These are phyloP conservation scores for Drosophila nasuta DNA, from an alignment of 1,140 invertebrate genomes.

Conservation along the genomic window DNA sequence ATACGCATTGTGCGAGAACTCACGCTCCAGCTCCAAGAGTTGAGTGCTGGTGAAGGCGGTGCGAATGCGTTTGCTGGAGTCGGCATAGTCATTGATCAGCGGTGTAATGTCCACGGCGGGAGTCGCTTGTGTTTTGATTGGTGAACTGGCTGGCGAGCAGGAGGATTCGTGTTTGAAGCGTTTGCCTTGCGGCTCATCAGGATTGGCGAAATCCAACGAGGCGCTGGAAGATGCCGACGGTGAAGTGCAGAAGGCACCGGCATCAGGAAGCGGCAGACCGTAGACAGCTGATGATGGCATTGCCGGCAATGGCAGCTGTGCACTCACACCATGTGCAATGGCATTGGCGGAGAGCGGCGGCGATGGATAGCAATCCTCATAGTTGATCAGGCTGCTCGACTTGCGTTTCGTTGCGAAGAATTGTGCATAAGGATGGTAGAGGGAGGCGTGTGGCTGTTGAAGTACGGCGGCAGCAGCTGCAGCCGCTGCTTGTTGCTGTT, in stretches of 20 bases:
- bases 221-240: conserved; percentile 74
- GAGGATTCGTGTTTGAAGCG: conserved; percentile 75
- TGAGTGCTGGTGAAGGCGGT: conserved; percentile 97
- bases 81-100: conserved; percentile 85
- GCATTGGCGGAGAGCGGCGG: conserved; percentile 79
- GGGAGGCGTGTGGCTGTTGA: conserved; percentile 55
- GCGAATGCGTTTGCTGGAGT: conserved; percentile 91
- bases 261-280: conserved; percentile 59
- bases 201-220: conserved; percentile 61
- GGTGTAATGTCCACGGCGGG: conserved; percentile 86
- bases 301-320: conserved; percentile 53
- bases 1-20: conserved; percentile 96
- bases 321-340: conserved; percentile 9
- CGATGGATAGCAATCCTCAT: conserved; percentile 81
- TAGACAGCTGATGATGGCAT: conserved; percentile 36
- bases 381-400: conserved; percentile 55
- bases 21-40: conserved; percentile 95
- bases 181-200: conserved; percentile 67
- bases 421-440: conserved; percentile 77
- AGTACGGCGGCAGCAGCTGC: conserved; percentile 84
- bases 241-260: conserved; percentile 73
- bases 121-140: conserved; percentile 80
- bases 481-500: conserved; percentile 50
- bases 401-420: conserved; percentile 72
- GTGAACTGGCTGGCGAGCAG: conserved; percentile 79